Evolutionary conservation across 2,113 vertebrate species (phyloP).

Genomic region (Mesoclemmys tuberculata): DNA sequence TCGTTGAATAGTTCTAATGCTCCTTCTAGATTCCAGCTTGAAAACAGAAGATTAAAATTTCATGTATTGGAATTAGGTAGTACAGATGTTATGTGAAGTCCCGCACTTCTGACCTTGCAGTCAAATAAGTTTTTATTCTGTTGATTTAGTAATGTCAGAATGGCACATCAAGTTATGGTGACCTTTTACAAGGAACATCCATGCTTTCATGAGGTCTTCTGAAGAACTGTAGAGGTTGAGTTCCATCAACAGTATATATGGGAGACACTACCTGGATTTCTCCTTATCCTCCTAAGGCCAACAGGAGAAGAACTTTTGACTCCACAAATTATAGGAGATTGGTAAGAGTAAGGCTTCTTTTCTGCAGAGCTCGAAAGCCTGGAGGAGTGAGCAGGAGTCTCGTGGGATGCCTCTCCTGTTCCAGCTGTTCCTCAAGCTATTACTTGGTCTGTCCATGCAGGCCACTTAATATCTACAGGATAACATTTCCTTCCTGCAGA

Average conservation of each 20-base stretch:
- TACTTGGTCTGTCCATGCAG: neutral
- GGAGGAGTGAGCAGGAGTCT: accelerated
- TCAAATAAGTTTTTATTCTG: neutral
- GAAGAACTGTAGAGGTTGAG: neutral
- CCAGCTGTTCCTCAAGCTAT: neutral
- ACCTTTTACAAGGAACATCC: neutral
- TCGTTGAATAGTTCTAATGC: neutral
- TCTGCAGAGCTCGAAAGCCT: neutral
- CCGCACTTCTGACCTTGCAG: neutral
- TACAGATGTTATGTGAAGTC: neutral
- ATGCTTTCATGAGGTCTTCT: neutral
- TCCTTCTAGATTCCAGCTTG: neutral
- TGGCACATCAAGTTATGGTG: neutral
- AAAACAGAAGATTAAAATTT: neutral
- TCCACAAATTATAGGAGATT: neutral
- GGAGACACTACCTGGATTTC: neutral
- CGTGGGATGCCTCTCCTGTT: neutral
- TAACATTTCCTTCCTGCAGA: neutral
- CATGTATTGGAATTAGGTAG: neutral
- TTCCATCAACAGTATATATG: neutral
- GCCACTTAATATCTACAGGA: neutral
- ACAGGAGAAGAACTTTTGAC: neutral
- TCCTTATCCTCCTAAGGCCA: neutral
- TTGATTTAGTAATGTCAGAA: neutral
- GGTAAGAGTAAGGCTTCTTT: no score